These are phyloP conservation scores for Homarus gammarus DNA, from an alignment of 2,888 invertebrate genomes.

Conservation along the genomic window DNA sequence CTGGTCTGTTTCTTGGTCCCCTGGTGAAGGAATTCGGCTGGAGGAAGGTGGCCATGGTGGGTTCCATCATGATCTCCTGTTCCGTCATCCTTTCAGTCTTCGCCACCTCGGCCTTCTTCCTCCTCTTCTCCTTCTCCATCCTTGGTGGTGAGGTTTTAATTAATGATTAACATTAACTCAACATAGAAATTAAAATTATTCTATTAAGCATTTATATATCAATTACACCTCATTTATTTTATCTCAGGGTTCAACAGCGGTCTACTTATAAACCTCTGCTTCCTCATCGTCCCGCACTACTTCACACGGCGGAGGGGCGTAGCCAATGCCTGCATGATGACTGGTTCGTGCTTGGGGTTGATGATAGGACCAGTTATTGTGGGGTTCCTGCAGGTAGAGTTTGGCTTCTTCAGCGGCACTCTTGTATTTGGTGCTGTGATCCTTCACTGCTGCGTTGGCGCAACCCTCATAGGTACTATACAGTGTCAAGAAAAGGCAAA, in stretches of 20 bases:
- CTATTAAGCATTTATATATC: too few relatives aligned
- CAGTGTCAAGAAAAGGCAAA: not conserved
- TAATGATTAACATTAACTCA: too few relatives aligned
- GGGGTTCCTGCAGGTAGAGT: not conserved
- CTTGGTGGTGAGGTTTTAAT: slow-evolving; percentile 16
- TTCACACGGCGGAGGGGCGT: not conserved
- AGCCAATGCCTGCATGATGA: not conserved
- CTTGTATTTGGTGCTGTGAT: not conserved
- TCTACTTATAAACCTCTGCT: not conserved
- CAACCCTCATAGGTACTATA: not conserved
- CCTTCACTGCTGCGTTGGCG: slow-evolving; percentile 16
- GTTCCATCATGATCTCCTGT: not conserved
- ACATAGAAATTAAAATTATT: too few relatives aligned
- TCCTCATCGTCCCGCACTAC: not conserved
- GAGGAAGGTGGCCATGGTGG: slow-evolving; percentile 36
- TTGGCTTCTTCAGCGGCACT: not conserved
- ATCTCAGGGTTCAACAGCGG: not conserved
- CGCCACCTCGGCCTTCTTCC: not conserved
- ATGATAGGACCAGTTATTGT: not conserved
- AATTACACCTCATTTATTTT: too few relatives aligned
- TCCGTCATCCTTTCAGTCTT: slow-evolving; percentile 24
- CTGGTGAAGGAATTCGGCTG: slow-evolving; percentile 37
- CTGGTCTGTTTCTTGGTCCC: slow-evolving; percentile 29
- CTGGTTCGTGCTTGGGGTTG: not conserved
- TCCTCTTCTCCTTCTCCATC: slow-evolving; percentile 5